phyloP scores from a whole-genome alignment of 2,888 invertebrate genomes.

The Euplexia lucipara region DNA sequence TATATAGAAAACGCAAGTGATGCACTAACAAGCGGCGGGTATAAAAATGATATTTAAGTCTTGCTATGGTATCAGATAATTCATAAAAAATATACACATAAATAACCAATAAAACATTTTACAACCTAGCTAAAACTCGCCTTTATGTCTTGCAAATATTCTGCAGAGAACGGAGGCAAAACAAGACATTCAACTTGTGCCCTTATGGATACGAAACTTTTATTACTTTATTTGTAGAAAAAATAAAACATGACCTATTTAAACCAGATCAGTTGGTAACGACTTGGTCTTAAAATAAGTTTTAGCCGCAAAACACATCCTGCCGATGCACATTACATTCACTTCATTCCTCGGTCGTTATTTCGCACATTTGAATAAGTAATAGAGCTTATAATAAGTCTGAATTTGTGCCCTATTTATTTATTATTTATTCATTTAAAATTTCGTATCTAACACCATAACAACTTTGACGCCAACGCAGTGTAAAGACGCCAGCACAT shows the following conservation, averaged over 20 bases:
- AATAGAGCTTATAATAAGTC: no score
- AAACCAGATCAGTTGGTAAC: conserved; percentile 29
- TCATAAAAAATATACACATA: no score
- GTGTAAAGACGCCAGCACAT: no score
- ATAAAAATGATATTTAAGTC: no score
- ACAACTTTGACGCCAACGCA: no score
- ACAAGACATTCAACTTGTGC: conserved; percentile 20
- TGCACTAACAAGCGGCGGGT: no score
- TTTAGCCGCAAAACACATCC: conserved; percentile 17
- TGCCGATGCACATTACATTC: conserved; percentile 30
- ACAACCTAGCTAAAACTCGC: neutral
- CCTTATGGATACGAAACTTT: conserved; percentile 21
- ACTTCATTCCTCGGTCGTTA: conserved; percentile 12
- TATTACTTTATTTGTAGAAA: conserved; percentile 28
- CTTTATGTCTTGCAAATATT: neutral
- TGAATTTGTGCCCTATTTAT: no score
- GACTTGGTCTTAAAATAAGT: conserved; percentile 36
- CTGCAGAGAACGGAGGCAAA: neutral
- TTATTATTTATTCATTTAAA: no score
- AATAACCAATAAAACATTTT: no score
- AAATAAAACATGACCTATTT: conserved; percentile 23
- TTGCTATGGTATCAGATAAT: neutral
- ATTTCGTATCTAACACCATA: no score
- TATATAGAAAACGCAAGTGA: no score
- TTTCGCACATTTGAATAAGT: neutral